Evolutionary conservation across 1,140 invertebrate genomes (phyloP), one percentile per base, ranked within the genome.

Genomic region (Nixonia krombeini): DNA sequence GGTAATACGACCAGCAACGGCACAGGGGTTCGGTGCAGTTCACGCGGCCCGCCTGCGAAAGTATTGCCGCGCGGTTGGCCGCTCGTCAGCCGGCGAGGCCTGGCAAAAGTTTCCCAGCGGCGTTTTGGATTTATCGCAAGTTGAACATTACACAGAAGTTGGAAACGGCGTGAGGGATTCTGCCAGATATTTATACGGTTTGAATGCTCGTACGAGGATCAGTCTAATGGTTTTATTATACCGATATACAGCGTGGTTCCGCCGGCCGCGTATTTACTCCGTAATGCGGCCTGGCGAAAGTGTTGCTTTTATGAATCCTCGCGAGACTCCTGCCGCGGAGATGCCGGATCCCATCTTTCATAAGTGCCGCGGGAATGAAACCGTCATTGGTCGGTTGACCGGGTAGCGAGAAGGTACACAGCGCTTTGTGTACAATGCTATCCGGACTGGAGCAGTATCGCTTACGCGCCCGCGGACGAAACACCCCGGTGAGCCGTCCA

Each of bases 81-180:
- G n/a, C n/a, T n/a, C n/a, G n/a, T n/a, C n/a, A n/a, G n/a, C n/a
- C n/a, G n/a, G n/a, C n/a, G n/a, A n/a, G n/a, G n/a, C n/a, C n/a
- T n/a, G n/a, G 46, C 16, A 63, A 73, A 73, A 76, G 63, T 63
- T 77, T 74, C 59, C 31, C 70, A 17, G 47, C 23, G 67, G 62
- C 67, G 76, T 73, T 79, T 78, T 59, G 78, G 76, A 81, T 82
- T 82, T 81, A 82, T 82, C 79, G 78, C 76, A 73, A 81, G 76
- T 79, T 80, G 76, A 78, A 76, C 75, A 77, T 82, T 82, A 79
- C 76, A 73, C 77, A 76, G 76, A 81, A 81, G 79, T 82, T 82
- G 80, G 79, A 82, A 82, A 81, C 76, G 75, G 80, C 78, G 74
- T 76, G 76, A 79, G 81, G 79, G 81, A 81, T 83, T 81, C 75